phyloP scores from a whole-genome alignment of 2,888 invertebrate genomes.

The Octodonta nipae region DNA sequence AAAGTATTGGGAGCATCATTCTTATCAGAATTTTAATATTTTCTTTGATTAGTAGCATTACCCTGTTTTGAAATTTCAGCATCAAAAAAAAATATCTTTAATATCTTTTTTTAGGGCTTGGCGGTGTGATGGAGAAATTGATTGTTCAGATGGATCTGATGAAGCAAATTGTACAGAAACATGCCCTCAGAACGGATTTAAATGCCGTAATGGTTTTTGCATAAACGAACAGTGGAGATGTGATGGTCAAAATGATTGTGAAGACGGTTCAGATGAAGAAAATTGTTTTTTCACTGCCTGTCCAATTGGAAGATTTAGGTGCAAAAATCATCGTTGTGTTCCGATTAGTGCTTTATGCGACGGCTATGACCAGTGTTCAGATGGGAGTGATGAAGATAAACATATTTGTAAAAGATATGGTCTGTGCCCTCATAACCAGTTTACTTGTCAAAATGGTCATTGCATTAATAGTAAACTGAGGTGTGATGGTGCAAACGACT shows the following conservation, averaged over 20 bases:
- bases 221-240: constrained; percentile 48
- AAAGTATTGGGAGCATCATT: too few relatives aligned
- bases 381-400: constrained; percentile 55
- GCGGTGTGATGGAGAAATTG: constrained; percentile 32
- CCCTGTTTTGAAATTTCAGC: too few relatives aligned
- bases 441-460: constrained; percentile 38
- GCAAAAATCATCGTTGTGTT: constrained; percentile 33
- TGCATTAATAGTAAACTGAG: constrained; percentile 44
- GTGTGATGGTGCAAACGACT: constrained; percentile 46
- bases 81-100: too few relatives aligned
- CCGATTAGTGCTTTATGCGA: constrained; percentile 46
- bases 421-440: constrained; percentile 30
- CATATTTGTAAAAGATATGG: constrained; percentile 23
- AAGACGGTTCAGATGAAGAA: constrained; percentile 46
- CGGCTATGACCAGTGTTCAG: constrained; percentile 59
- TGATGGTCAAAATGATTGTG: constrained; percentile 51
- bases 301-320: constrained; percentile 33
- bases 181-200: constrained; percentile 37
- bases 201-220: constrained; percentile 39
- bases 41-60: too few relatives aligned
- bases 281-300: constrained; percentile 36
- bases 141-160: constrained; percentile 72
- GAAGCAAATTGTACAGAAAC: constrained; percentile 57
- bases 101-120: constrained; percentile 15
- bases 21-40: too few relatives aligned